Percentiles rank a stretch among this genome's conserved stretches.
Conservation (phyloP, 2,797 vertebrate genomes). For the Fratercula arctica region DNA sequence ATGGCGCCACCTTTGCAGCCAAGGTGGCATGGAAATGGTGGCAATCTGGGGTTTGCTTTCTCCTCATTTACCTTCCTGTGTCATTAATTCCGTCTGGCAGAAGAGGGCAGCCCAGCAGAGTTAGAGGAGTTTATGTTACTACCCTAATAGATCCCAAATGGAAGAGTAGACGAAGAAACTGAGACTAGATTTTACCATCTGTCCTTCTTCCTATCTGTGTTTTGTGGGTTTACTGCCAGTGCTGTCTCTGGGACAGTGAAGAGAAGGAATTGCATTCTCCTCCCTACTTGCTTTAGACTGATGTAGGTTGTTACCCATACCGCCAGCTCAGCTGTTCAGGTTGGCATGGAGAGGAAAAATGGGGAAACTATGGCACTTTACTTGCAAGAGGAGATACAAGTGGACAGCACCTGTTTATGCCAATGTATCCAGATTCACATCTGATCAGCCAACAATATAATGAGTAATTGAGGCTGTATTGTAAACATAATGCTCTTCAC, state of each 20-base stretch:
- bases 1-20: conserved; percentile 2
- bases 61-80: not conserved
- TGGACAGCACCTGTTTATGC: not conserved
- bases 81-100: not conserved
- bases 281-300: not conserved
- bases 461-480: not conserved
- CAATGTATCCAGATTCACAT: not conserved
- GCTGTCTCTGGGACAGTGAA: not conserved
- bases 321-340: not conserved
- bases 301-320: not conserved
- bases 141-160: not conserved
- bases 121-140: not conserved
- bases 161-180: not conserved
- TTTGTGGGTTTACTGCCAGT: not conserved
- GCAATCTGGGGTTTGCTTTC: not conserved
- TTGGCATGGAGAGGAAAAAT: not conserved
- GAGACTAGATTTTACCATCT: not conserved
- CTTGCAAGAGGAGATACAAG: not conserved
- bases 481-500: not conserved
- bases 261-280: not conserved
- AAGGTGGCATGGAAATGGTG: not conserved
- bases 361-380: not conserved
- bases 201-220: not conserved
- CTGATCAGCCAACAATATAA: not conserved
- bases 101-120: not conserved